phyloP scores from a whole-genome alignment of 2,888 invertebrate species.

The Andrena dorsata region DNA sequence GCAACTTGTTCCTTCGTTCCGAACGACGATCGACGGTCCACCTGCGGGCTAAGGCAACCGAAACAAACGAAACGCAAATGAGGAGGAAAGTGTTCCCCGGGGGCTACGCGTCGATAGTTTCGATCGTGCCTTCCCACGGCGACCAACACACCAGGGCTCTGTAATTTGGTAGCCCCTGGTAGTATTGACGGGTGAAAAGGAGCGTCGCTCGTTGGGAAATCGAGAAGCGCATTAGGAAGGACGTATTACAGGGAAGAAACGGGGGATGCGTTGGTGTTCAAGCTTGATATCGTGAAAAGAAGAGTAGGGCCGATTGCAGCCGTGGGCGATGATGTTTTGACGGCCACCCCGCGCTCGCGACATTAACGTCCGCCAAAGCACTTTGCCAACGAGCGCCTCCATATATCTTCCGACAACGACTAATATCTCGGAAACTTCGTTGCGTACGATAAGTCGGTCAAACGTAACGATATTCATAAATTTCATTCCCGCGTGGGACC shows the following conservation, averaged over 20 bases:
- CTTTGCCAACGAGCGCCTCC: slow-evolving; percentile 31
- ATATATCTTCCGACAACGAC: slow-evolving; percentile 46
- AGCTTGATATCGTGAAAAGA: background rate
- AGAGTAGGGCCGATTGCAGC: slow-evolving; percentile 5
- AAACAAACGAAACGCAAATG: no score
- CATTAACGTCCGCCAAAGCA: slow-evolving; percentile 36
- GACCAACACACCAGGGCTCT: no score
- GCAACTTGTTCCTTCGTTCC: slow-evolving; percentile 12
- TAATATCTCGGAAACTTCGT: slow-evolving; percentile 57
- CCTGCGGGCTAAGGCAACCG: background rate
- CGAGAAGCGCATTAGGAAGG: background rate
- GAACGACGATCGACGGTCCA: background rate
- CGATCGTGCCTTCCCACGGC: no score
- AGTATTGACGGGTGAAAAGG: no score
- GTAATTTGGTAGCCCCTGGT: no score
- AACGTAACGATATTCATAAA: slow-evolving; percentile 52
- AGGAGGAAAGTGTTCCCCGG: no score
- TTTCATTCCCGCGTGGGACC: slow-evolving; percentile 26
- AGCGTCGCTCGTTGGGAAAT: no score
- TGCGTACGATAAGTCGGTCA: slow-evolving; percentile 50
- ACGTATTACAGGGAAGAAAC: background rate
- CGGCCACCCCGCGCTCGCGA: slow-evolving; percentile 27
- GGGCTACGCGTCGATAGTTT: no score
- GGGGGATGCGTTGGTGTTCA: background rate
- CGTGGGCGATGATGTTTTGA: slow-evolving; percentile 41